Evolutionary conservation across 2,113 vertebrate genomes (phyloP).

Genomic region (Chlorodrepanis virens): DNA sequence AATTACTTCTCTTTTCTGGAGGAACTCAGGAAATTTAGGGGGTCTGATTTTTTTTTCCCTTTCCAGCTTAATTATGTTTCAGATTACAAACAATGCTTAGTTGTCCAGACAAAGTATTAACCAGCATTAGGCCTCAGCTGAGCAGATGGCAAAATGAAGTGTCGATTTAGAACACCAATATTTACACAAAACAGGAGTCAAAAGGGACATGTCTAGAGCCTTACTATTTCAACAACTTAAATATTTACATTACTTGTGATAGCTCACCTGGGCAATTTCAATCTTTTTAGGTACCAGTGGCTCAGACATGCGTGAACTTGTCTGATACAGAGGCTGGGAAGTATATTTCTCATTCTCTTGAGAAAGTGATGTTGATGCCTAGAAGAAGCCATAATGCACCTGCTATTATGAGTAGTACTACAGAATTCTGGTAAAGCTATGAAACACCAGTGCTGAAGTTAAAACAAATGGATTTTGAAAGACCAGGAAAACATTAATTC

Average conservation of each 20-base stretch:
- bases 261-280: slow-evolving; percentile 50
- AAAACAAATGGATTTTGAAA: background rate
- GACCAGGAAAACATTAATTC: background rate
- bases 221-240: background rate
- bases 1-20: background rate
- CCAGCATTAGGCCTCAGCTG: background rate
- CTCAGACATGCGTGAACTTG: slow-evolving; percentile 37
- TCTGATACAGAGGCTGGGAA: slow-evolving; percentile 68
- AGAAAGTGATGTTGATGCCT: slow-evolving; percentile 10
- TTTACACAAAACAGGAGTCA: background rate
- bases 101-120: slow-evolving; percentile 20
- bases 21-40: background rate
- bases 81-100: background rate
- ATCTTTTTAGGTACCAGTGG: slow-evolving; percentile 56
- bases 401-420: background rate
- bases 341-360: slow-evolving; percentile 66
- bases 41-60: background rate
- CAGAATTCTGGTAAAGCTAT: background rate
- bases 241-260: background rate
- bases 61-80: background rate
- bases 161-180: background rate
- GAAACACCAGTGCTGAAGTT: background rate
- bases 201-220: background rate
- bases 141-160: background rate
- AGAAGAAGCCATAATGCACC: background rate